Base-by-base conservation (phyloP, 2,113 vertebrate species). In the Actinemys pallida region DNA sequence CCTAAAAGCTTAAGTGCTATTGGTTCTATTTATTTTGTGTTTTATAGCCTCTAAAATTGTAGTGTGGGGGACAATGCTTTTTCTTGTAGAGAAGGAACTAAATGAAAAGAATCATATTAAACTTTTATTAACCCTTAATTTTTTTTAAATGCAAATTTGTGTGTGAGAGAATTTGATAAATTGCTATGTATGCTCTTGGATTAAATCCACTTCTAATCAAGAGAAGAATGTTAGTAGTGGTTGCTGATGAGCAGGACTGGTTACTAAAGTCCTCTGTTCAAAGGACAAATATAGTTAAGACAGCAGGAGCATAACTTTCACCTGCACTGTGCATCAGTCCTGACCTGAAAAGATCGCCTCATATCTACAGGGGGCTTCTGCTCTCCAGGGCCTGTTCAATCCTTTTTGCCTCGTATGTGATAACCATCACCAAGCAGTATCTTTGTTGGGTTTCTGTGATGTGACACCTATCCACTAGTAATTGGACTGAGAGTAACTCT, bases 301-400 rank as follows among this genome's bases (percentile, higher is more conserved):
- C 79, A 88, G 20, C 56, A 88, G 69, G 84, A 49, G 31, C 29
- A 22, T 47, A 86, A 47, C 24, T 62, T 81, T 92, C 2, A 59
- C 76, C 52, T 20, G n/a, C 52, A 39, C 54, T 39, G 39, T 1
- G 1, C 5, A 1, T 53, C 3, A 4, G 0, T 84, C n/a, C n/a
- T 27, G 45, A 5, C 59, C 13, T 0, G 3, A 57, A 76, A 56
- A 84, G 31, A 42, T 6, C 2, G 5, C 5, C 57, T 59, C 25
- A 6, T 62, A 31, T 62, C 59, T 31, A 62, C 13, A 19, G 57
- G 45, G 62, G 65, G 19, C 13, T 87, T 11, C 4, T 83, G 47
- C 0, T 47, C 65, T 83, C 93, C 29, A 45, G 57, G 12, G 31
- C 31, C 39, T 27, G 27, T 80, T 95, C 22, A 10, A 4, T 62